phyloP scores from a whole-genome alignment of 2,113 vertebrate species.

The Hemiscyllium ocellatum region DNA sequence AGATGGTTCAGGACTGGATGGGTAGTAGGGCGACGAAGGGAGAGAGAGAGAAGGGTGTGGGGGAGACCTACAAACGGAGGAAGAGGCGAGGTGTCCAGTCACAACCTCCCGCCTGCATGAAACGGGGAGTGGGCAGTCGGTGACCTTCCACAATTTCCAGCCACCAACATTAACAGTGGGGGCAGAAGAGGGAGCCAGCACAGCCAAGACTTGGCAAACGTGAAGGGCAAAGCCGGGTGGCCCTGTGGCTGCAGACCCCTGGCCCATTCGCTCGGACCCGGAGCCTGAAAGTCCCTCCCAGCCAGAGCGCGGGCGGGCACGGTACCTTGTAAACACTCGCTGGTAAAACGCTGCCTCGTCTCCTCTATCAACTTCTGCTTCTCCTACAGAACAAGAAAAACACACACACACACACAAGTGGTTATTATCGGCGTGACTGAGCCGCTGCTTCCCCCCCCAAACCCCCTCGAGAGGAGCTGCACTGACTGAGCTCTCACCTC shows the following conservation, averaged over 20 bases:
- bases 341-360: slow-evolving; percentile 72
- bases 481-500: background rate
- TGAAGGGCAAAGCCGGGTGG: too few species aligned
- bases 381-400: slow-evolving; percentile 57
- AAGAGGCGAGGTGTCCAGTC: background rate
- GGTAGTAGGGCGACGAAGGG: background rate
- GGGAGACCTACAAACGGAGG: too few species aligned
- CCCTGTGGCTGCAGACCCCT: too few species aligned
- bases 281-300: background rate
- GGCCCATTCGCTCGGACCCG: background rate
- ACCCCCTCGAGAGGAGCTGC: too few species aligned
- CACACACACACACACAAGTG: slow-evolving; percentile 18
- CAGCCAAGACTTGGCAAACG: too few species aligned
- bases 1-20: too few species aligned
- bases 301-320: background rate
- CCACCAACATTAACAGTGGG: background rate
- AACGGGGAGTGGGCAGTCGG: background rate
- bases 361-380: slow-evolving; percentile 69
- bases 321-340: slow-evolving; percentile 76
- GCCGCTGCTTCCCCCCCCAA: too few species aligned
- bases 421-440: background rate
- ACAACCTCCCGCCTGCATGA: background rate
- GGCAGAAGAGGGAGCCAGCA: background rate
- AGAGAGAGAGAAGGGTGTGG: background rate
- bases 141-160: too few species aligned